Conservation (phyloP, 1,140 invertebrate genomes). For the Gerris buenoi region DNA sequence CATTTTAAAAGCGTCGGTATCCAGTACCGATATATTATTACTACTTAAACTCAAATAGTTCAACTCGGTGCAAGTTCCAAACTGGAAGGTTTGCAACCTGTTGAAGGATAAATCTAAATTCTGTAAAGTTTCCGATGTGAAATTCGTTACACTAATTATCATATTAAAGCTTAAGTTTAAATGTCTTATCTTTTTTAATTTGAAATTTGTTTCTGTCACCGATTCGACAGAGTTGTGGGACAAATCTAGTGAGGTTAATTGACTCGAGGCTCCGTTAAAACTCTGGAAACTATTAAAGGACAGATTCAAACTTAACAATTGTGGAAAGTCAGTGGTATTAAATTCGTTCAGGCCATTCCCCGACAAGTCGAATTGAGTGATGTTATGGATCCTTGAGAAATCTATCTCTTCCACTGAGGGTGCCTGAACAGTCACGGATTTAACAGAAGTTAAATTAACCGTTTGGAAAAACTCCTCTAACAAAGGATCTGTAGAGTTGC, state of each 20-base stretch:
- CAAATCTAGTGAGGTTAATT: conserved; percentile 11
- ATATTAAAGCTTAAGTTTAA: conserved; percentile 10
- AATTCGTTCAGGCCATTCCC: conserved; percentile 5
- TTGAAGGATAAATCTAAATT: conserved; percentile 11
- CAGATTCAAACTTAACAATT: conserved; percentile 8
- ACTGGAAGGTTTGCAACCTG: conserved; percentile 2
- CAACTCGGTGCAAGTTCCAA: conserved; percentile 8
- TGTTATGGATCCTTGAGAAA: conserved; percentile 7
- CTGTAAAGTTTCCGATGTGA: conserved; percentile 3
- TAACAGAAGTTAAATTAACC: conserved; percentile 5
- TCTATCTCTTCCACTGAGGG: not conserved
- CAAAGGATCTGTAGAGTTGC: not conserved
- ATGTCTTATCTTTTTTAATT: conserved; percentile 4
- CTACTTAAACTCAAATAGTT: conserved; percentile 9
- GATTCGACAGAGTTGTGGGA: conserved; percentile 10
- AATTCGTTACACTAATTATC: conserved; percentile 8
- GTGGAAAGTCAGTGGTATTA: conserved; percentile 1
- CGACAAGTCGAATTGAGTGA: conserved; percentile 6
- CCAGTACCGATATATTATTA: conserved; percentile 6
- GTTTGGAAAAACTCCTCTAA: not conserved
- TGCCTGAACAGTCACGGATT: not conserved
- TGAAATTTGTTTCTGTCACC: conserved; percentile 3
- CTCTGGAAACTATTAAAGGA: conserved; percentile 9
- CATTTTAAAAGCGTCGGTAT: not conserved
- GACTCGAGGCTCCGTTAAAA: conserved; percentile 3